Conservation (phyloP, 1,140 invertebrate genomes). For the Cephus cinctus region DNA sequence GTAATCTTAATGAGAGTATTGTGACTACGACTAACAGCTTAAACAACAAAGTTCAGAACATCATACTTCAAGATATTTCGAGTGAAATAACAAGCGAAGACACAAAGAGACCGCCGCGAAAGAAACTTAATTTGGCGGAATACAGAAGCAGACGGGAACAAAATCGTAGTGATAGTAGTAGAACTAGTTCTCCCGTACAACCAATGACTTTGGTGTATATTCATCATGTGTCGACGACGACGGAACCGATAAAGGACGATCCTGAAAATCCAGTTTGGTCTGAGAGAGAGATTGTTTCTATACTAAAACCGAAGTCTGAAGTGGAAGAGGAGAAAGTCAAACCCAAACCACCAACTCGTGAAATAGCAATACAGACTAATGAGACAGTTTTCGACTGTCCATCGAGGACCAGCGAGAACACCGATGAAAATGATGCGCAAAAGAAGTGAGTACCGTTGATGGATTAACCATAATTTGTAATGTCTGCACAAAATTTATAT, state of each 20-base stretch:
- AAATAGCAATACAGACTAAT: conserved; percentile 31
- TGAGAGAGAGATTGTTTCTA: conserved; percentile 39
- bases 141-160: conserved; percentile 53
- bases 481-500: too few species aligned
- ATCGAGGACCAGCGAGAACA: conserved; percentile 1
- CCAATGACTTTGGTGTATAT: conserved; percentile 36
- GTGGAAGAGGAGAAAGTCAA: conserved; percentile 33
- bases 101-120: conserved; percentile 36
- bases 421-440: neutral
- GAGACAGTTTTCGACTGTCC: conserved; percentile 37
- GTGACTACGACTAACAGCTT: conserved; percentile 32
- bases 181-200: conserved; percentile 33
- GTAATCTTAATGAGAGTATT: conserved; percentile 28
- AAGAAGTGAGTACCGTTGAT: neutral
- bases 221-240: conserved; percentile 40
- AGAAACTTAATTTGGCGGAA: conserved; percentile 55
- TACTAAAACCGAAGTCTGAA: conserved; percentile 33
- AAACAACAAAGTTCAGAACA: conserved; percentile 32
- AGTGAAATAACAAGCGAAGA: conserved; percentile 20
- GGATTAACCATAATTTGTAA: neutral
- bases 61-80: conserved; percentile 26
- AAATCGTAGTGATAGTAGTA: conserved; percentile 33
- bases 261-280: conserved; percentile 31
- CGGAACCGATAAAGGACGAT: conserved; percentile 33
- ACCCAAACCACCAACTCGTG: conserved; percentile 23